Conservation (phyloP, 2,113 vertebrate species). For the Acanthisitta chloris region DNA sequence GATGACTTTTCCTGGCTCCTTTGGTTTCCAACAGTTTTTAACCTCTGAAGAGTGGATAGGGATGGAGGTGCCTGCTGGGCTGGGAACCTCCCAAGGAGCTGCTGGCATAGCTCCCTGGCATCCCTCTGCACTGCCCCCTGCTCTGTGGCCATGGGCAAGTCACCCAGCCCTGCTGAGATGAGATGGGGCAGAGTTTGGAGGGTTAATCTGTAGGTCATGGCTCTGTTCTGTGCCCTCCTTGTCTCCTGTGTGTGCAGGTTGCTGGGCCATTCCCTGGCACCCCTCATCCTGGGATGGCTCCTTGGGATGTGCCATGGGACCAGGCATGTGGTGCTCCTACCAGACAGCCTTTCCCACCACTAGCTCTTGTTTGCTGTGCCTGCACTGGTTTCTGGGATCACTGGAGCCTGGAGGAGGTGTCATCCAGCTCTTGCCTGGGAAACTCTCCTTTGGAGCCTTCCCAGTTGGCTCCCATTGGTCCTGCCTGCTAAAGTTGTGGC, state of each 20-base stretch:
- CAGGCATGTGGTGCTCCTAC: background rate
- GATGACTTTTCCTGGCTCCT: background rate
- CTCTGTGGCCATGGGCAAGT: accelerated
- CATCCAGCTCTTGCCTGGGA: background rate
- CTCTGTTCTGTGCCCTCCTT: background rate
- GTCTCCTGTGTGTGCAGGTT: background rate
- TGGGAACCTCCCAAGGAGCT: background rate
- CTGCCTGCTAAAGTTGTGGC: background rate
- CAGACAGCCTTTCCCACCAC: background rate
- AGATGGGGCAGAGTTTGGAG: accelerated
- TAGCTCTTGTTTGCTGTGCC: background rate
- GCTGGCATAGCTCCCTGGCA: background rate
- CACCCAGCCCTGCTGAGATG: background rate
- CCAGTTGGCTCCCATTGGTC: accelerated
- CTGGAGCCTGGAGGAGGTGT: background rate
- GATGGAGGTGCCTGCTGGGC: background rate
- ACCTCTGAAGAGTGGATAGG: background rate
- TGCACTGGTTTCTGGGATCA: accelerated
- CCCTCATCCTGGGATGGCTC: accelerated
- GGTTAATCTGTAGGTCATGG: accelerated
- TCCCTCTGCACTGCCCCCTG: background rate
- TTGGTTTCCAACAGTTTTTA: background rate
- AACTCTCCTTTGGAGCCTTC: background rate
- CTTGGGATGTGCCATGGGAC: background rate
- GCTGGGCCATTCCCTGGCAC: background rate